Conservation (phyloP, 2,113 vertebrate genomes). For the Canis aureus region DNA sequence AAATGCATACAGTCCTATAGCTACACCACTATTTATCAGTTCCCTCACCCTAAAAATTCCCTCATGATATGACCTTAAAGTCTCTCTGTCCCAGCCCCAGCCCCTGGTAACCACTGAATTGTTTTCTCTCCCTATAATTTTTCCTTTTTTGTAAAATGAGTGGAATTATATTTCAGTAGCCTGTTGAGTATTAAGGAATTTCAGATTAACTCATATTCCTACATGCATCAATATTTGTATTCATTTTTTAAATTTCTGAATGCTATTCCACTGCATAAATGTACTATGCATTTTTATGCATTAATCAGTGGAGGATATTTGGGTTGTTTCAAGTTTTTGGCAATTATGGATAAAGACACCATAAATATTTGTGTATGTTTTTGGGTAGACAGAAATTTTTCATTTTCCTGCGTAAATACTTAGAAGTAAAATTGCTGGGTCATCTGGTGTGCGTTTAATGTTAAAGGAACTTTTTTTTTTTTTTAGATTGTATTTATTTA, state of each 20-base stretch:
- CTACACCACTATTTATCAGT: not conserved
- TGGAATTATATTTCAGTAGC: not conserved
- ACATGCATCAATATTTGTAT: not conserved
- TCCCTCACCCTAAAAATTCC: not conserved
- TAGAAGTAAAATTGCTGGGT: not conserved
- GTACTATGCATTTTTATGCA: not conserved
- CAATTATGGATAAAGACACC: not conserved
- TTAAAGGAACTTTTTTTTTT: no score
- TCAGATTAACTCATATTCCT: slow-evolving; percentile 2
- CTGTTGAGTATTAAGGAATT: not conserved
- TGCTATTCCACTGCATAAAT: not conserved
- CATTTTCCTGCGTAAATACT: not conserved
- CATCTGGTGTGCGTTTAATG: not conserved
- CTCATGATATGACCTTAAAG: not conserved
- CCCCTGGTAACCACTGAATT: not conserved
- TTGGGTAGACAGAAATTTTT: not conserved
- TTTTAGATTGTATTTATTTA: no score
- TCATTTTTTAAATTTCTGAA: slow-evolving; percentile 23
- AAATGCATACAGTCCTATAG: not conserved
- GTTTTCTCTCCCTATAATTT: not conserved
- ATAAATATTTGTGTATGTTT: not conserved
- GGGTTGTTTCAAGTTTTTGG: not conserved
- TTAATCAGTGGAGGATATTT: not conserved
- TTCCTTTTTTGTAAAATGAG: slow-evolving; percentile 18
- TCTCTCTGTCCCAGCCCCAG: not conserved